These are phyloP conservation scores for Penaeus chinensis DNA, from an alignment of 1,140 invertebrate genomes.

Conservation along the genomic window DNA sequence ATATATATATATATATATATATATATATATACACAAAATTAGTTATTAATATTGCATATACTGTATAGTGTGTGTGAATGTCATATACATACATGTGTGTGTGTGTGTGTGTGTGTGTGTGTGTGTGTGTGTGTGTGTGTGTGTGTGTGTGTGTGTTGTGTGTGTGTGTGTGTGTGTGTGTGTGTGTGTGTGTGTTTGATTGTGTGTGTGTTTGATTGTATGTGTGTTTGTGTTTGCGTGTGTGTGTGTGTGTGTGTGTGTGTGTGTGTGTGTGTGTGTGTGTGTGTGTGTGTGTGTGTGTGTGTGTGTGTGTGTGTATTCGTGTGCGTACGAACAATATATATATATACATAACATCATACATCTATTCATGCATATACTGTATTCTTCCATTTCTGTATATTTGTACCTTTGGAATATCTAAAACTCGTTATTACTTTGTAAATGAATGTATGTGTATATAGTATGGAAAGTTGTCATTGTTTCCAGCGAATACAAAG, in stretches of 20 bases:
- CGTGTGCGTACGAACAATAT: conserved; percentile 1
- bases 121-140: not conserved
- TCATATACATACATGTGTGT: not conserved
- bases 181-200: not conserved
- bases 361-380: not conserved
- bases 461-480: too few species aligned
- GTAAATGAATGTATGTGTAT: too few species aligned
- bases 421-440: too few species aligned
- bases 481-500: too few species aligned
- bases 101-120: conserved; percentile 20
- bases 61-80: not conserved
- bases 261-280: not conserved
- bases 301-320: conserved; percentile 22
- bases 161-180: not conserved
- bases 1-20: too few species aligned
- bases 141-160: not conserved
- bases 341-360: not conserved
- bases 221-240: not conserved
- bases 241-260: not conserved
- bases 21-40: too few species aligned
- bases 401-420: too few species aligned
- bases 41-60: too few species aligned
- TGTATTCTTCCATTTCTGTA: too few species aligned
- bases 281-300: conserved; percentile 18
- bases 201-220: not conserved